A percentile compares a stretch with the other conserved stretches of the same genome.
Evolutionary conservation across 2,113 vertebrate species (phyloP).

Genomic region (Microtus richardsoni): DNA sequence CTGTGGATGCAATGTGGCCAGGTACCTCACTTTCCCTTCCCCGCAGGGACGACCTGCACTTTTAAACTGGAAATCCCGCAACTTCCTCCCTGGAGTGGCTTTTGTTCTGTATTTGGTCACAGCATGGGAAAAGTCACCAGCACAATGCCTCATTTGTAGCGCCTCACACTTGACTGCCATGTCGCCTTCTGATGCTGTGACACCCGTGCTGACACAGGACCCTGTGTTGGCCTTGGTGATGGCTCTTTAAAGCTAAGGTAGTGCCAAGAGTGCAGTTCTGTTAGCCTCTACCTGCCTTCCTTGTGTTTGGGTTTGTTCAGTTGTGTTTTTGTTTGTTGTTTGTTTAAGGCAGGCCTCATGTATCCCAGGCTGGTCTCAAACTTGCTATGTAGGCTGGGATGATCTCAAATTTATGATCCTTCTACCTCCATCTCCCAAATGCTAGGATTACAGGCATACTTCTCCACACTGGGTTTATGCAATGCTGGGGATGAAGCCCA

Average conservation of each 20-base stretch:
- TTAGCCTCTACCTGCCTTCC: not conserved
- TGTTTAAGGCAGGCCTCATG: not conserved
- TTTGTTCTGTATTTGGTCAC: not conserved
- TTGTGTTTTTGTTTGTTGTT: not conserved
- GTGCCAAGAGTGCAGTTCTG: not conserved
- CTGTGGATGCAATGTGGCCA: too few species aligned
- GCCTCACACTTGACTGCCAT: not conserved
- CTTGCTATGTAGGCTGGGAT: not conserved
- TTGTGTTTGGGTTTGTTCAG: not conserved
- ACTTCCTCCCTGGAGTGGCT: not conserved
- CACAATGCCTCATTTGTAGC: not conserved
- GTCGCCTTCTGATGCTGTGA: not conserved
- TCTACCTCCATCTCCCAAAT: not conserved
- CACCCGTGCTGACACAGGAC: not conserved
- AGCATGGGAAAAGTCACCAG: not conserved
- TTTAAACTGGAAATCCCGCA: not conserved
- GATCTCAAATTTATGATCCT: not conserved
- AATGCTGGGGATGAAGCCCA: not conserved
- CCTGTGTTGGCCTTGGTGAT: not conserved
- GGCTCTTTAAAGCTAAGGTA: too few species aligned
- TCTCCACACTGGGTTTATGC: too few species aligned
- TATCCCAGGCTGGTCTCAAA: not conserved
- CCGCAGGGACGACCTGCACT: rapidly evolving
- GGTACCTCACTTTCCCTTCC: too few species aligned
- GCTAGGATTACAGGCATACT: not conserved